Conservation (phyloP, 2,113 vertebrate genomes). For the Xiphophorus maculatus region DNA sequence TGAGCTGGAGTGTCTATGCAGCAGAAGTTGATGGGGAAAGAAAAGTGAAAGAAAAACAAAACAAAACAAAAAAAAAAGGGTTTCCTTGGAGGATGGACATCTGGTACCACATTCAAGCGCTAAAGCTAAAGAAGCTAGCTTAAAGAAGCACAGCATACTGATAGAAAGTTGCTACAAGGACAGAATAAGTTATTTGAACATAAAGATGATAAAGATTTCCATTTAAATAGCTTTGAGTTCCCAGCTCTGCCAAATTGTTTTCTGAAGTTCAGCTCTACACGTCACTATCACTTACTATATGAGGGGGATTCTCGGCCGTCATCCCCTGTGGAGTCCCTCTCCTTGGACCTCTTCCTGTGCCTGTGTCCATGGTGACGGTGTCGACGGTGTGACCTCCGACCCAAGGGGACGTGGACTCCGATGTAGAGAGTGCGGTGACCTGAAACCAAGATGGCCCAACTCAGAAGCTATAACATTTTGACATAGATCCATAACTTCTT, state of each 20-base stretch:
- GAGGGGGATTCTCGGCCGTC: constrained; percentile 95
- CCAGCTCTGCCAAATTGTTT: not conserved
- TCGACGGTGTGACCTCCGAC: constrained; percentile 92
- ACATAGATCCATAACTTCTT: not conserved
- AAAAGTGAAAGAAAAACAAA: not conserved
- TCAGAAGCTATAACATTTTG: not conserved
- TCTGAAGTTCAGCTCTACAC: not conserved
- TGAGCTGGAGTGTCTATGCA: constrained; percentile 92
- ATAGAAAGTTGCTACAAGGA: too few species aligned
- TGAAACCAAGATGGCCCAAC: not conserved
- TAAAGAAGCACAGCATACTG: too few species aligned
- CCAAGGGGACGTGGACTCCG: constrained; percentile 94
- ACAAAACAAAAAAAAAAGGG: not conserved
- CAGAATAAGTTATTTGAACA: too few species aligned
- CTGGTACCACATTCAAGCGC: not conserved
- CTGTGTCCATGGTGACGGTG: constrained; percentile 96
- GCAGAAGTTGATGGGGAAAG: not conserved
- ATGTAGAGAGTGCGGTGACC: constrained; percentile 98
- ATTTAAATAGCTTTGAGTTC: too few species aligned
- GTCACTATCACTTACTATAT: constrained; percentile 83
- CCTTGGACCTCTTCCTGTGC: constrained; percentile 95
- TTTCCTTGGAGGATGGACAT: not conserved
- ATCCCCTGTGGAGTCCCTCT: constrained; percentile 90
- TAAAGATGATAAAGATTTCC: too few species aligned
- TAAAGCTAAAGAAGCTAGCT: too few species aligned